These are phyloP conservation scores for Gerris buenoi DNA, from an alignment of 1,140 invertebrate species.

Conservation along the genomic window DNA sequence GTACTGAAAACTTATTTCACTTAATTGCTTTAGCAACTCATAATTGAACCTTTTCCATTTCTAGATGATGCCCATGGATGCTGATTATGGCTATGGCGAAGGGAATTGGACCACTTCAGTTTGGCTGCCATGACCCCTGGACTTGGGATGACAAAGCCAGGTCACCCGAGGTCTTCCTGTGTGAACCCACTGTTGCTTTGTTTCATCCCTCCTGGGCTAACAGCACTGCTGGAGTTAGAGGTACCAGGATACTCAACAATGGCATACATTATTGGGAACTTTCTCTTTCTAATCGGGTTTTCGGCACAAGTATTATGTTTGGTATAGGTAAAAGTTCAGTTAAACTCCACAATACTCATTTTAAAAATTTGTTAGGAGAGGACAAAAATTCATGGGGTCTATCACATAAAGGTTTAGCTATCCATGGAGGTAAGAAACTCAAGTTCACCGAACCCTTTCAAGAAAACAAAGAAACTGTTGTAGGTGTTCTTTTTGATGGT, in stretches of 20 bases:
- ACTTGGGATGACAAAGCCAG: slow-evolving; percentile 45
- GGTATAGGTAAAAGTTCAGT: slow-evolving; percentile 48
- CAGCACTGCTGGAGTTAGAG: slow-evolving; percentile 52
- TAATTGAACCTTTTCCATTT: no score
- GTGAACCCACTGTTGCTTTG: slow-evolving; percentile 38
- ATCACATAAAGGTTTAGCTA: slow-evolving; percentile 54
- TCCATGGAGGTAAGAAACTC: slow-evolving; percentile 45
- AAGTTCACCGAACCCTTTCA: slow-evolving; percentile 50
- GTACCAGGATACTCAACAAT: slow-evolving; percentile 44
- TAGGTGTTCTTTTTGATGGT: slow-evolving; percentile 52
- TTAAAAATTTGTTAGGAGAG: slow-evolving; percentile 53
- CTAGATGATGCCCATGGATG: no score
- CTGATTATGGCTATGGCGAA: slow-evolving; percentile 18
- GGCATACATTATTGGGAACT: slow-evolving; percentile 53
- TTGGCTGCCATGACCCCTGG: slow-evolving; percentile 47
- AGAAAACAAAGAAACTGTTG: slow-evolving; percentile 47
- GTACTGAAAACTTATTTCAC: no score
- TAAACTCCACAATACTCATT: slow-evolving; percentile 45
- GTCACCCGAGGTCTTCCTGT: slow-evolving; percentile 45
- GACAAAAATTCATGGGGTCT: slow-evolving; percentile 55
- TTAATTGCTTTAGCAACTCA: no score
- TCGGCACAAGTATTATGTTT: slow-evolving; percentile 65
- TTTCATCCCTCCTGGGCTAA: slow-evolving; percentile 66
- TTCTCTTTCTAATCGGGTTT: slow-evolving; percentile 44
- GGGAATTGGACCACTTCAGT: no score